These are phyloP conservation scores for Rousettus leschenaultii DNA, from an alignment of 2,113 vertebrate genomes.

Conservation along the genomic window DNA sequence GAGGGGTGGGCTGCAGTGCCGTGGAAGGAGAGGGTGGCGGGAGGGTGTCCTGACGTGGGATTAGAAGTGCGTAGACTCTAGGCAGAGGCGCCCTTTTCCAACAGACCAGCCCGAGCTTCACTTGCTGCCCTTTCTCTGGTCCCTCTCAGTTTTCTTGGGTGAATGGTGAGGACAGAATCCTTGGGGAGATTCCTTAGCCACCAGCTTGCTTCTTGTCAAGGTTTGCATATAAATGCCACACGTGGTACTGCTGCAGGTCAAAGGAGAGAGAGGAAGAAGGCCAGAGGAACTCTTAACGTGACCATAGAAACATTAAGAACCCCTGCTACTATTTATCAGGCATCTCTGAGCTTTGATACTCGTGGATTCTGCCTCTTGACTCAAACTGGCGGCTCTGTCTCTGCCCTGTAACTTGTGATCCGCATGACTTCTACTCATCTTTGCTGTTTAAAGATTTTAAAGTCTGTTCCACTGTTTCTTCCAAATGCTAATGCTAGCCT, in stretches of 20 bases:
- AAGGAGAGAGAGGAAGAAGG: neutral
- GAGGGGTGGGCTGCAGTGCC: no score
- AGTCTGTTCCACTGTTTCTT: neutral
- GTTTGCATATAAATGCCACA: neutral
- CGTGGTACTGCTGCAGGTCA: neutral
- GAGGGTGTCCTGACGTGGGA: neutral
- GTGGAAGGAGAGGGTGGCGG: neutral
- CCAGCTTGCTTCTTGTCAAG: neutral
- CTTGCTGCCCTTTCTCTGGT: neutral
- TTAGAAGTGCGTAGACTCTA: neutral
- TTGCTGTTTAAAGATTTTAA: neutral
- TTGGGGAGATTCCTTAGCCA: neutral
- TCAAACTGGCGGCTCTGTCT: neutral
- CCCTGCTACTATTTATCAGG: neutral
- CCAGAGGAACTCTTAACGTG: neutral
- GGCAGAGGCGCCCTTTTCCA: neutral
- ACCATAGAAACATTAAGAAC: neutral
- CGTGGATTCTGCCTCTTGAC: neutral
- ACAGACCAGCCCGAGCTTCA: rapidly evolving
- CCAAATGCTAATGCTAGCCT: neutral
- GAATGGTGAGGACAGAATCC: neutral
- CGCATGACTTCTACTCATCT: neutral
- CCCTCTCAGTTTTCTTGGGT: neutral
- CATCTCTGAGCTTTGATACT: neutral
- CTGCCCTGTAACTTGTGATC: neutral